phyloP scores from a whole-genome alignment of 2,888 invertebrate genomes.

The Ochropleura plecta region DNA sequence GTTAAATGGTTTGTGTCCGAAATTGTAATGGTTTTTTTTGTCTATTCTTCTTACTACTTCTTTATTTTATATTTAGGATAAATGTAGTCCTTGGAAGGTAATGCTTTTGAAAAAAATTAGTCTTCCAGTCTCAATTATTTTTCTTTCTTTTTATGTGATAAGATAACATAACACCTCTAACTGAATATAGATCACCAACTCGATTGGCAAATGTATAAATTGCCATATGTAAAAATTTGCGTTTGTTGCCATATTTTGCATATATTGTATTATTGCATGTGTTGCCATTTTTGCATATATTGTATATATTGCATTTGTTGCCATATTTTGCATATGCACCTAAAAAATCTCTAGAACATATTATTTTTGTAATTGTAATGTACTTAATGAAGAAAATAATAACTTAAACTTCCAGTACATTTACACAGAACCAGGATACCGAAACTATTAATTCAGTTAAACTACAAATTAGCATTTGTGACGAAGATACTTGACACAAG shows the following conservation, averaged over 20 bases:
- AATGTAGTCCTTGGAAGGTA: too few relatives aligned
- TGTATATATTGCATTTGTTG: too few relatives aligned
- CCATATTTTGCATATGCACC: neutral
- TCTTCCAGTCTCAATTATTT: too few relatives aligned
- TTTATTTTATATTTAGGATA: neutral
- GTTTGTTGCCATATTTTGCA: too few relatives aligned
- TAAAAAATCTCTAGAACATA: neutral
- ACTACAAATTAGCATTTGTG: conserved; percentile 65
- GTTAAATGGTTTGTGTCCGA: neutral
- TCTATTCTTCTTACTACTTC: neutral
- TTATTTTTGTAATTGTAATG: neutral
- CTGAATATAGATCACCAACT: neutral
- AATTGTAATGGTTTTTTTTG: neutral
- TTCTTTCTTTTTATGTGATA: neutral
- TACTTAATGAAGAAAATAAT: conserved; percentile 8
- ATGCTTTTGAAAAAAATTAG: too few relatives aligned
- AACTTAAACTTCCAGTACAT: conserved; percentile 22
- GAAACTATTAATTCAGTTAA: conserved; percentile 62
- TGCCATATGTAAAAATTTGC: too few relatives aligned
- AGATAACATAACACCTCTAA: neutral
- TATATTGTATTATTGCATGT: too few relatives aligned
- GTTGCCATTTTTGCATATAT: too few relatives aligned
- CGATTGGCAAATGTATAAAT: too few relatives aligned
- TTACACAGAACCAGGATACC: conserved; percentile 36
- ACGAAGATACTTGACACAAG: conserved; percentile 62